A percentile compares a stretch with the other conserved stretches of the same genome.
Evolutionary conservation across 2,113 vertebrate genomes (phyloP).

Genomic region (Oreochromis niloticus): DNA sequence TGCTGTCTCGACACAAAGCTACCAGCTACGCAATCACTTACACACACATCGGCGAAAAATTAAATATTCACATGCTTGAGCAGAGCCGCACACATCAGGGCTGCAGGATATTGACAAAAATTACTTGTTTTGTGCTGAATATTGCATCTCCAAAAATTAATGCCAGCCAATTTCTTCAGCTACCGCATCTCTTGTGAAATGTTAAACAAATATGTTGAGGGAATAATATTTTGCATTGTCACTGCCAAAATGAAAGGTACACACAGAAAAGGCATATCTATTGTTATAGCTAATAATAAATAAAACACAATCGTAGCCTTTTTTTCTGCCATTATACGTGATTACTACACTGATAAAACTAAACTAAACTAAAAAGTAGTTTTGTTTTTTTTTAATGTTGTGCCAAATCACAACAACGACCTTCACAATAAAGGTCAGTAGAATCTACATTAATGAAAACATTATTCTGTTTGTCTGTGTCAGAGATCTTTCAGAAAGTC

Average conservation of each 20-base stretch:
- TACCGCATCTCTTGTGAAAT: background rate
- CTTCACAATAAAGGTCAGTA: background rate
- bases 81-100: background rate
- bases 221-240: background rate
- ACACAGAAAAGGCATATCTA: background rate
- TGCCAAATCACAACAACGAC: background rate
- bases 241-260: background rate
- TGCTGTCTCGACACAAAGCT: conserved; percentile 12
- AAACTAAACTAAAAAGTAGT: accelerated
- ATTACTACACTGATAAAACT: background rate
- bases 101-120: conserved; percentile 1
- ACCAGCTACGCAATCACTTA: background rate
- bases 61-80: background rate
- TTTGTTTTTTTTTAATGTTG: background rate
- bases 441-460: background rate
- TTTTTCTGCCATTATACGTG: background rate
- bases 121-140: background rate
- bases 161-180: background rate
- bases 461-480: background rate
- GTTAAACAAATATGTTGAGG: background rate
- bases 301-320: background rate
- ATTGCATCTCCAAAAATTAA: background rate
- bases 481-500: background rate
- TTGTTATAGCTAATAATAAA: background rate
- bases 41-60: background rate